Evolutionary conservation across 2,797 vertebrate genomes (phyloP).

Genomic region (Coregonus ussuriensis): DNA sequence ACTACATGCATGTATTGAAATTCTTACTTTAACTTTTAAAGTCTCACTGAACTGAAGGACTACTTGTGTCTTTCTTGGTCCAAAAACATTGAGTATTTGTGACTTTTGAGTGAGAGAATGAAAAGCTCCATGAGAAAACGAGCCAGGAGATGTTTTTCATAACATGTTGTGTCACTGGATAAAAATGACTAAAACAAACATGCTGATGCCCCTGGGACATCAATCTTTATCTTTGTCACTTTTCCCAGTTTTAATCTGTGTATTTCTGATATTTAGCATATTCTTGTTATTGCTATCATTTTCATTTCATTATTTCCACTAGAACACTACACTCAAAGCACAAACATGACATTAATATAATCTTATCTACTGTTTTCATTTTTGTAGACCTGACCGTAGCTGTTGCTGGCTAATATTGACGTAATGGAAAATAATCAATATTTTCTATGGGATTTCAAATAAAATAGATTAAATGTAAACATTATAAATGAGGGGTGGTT

Average conservation of each 20-base stretch:
- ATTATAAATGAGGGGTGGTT: neutral
- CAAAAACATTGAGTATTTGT: conserved; percentile 40
- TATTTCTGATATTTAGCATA: conserved; percentile 7
- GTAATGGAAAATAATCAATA: neutral
- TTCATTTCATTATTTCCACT: neutral
- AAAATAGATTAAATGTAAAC: neutral
- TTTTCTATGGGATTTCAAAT: neutral
- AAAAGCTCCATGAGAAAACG: conserved; percentile 36
- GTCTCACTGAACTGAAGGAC: neutral
- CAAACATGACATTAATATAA: neutral
- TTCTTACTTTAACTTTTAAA: neutral
- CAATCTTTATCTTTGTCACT: conserved; percentile 40
- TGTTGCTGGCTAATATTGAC: conserved; percentile 2
- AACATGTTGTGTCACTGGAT: conserved; percentile 40
- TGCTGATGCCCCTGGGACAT: conserved; percentile 21
- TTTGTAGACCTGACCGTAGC: neutral
- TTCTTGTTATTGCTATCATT: conserved; percentile 12
- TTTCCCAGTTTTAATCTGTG: conserved; percentile 24
- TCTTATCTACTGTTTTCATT: neutral
- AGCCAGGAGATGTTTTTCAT: neutral
- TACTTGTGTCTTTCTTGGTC: neutral
- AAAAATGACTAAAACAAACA: conserved; percentile 54
- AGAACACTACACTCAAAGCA: neutral
- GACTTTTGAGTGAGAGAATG: conserved; percentile 11
- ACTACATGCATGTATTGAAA: neutral